phyloP scores from a whole-genome alignment of 2,113 vertebrate genomes.

The Alexandromys fortis region DNA sequence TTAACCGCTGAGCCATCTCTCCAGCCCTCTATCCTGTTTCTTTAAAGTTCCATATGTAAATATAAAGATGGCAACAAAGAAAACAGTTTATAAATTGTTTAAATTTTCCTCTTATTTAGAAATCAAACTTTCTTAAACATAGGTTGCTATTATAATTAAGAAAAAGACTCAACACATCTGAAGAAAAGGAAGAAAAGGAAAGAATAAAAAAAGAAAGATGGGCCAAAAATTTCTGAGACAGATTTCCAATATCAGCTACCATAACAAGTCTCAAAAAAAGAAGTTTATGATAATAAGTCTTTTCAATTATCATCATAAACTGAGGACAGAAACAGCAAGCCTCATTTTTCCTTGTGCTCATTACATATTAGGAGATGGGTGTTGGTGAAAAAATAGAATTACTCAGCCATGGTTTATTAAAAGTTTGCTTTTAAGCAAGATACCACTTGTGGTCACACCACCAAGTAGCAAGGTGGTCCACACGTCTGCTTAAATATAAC shows the following conservation, averaged over 20 bases:
- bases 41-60: neutral
- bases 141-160: neutral
- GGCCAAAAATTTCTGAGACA: neutral
- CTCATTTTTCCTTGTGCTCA: conserved; percentile 51
- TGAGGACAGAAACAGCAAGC: conserved; percentile 37
- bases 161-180: neutral
- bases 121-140: conserved; percentile 34
- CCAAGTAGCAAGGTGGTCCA: neutral
- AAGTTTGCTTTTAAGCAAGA: conserved; percentile 54
- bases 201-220: neutral
- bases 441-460: conserved; percentile 30
- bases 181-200: neutral
- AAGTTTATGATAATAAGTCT: neutral
- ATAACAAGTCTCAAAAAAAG: neutral
- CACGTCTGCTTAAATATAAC: conserved; percentile 40
- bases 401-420: conserved; percentile 26
- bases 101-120: conserved; percentile 9
- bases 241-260: conserved; percentile 9
- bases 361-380: neutral
- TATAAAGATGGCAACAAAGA: neutral
- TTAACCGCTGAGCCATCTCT: neutral
- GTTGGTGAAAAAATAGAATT: conserved; percentile 49
- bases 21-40: neutral
- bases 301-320: neutral
- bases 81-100: neutral